Percentiles rank a stretch among this genome's conserved stretches.
phyloP scores from a whole-genome alignment of 2,888 invertebrate species.

The Himalopsyche kuldschensis region DNA sequence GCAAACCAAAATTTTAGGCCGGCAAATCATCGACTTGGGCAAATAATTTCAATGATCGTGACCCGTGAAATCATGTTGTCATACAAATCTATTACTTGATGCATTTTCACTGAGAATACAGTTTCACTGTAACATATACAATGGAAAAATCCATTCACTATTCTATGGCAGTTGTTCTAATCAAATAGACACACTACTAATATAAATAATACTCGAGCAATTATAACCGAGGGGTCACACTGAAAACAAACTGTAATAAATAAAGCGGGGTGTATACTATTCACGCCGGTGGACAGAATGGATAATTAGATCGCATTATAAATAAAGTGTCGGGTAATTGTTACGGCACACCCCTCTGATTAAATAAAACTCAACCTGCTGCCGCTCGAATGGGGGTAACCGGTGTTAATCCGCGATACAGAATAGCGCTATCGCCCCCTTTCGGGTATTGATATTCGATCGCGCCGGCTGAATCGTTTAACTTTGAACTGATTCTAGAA shows the following conservation, averaged over 20 bases:
- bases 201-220: neutral
- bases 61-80: too few relatives aligned
- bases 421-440: neutral
- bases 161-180: neutral
- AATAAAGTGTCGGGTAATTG: conserved; percentile 11
- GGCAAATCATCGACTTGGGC: too few relatives aligned
- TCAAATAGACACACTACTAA: neutral
- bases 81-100: too few relatives aligned
- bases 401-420: neutral
- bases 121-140: too few relatives aligned
- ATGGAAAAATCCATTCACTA: neutral
- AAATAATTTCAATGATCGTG: too few relatives aligned
- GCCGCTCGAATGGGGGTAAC: neutral
- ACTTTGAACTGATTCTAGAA: too few relatives aligned
- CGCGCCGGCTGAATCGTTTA: neutral
- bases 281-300: conserved; percentile 8
- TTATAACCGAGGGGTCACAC: neutral
- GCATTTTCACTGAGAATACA: too few relatives aligned
- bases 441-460: neutral
- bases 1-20: too few relatives aligned
- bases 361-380: neutral
- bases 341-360: neutral
- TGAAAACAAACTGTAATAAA: too few relatives aligned
- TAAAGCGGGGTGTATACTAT: neutral
- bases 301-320: conserved; percentile 26